These are phyloP conservation scores for Peromyscus aztecus DNA, from an alignment of 2,797 vertebrate genomes.

Conservation along the genomic window DNA sequence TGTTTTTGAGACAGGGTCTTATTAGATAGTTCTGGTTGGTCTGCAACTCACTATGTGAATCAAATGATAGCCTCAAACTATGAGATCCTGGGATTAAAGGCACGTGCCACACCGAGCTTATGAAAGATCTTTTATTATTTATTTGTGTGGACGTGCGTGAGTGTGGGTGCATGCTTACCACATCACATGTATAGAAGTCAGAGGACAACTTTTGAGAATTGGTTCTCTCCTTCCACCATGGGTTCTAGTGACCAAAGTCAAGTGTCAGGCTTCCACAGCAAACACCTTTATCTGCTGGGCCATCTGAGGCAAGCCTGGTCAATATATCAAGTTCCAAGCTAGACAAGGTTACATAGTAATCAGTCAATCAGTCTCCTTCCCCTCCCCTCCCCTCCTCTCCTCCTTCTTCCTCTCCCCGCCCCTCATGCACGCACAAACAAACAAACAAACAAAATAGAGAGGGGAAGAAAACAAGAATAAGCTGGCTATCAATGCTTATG, in stretches of 20 bases:
- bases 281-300: background rate
- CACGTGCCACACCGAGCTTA: background rate
- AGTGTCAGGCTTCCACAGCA: background rate
- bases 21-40: background rate
- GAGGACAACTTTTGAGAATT: background rate
- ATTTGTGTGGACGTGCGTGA: background rate
- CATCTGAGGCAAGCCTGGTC: background rate
- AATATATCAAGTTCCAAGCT: background rate
- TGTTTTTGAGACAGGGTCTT: background rate
- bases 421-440: background rate
- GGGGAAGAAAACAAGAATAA: background rate
- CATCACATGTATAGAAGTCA: background rate
- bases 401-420: background rate
- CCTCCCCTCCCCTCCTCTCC: background rate
- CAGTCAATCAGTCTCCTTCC: background rate
- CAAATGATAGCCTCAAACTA: background rate
- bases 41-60: background rate
- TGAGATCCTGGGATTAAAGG: background rate
- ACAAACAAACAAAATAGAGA: background rate
- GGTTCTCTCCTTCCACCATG: background rate
- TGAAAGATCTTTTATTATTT: background rate
- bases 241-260: background rate
- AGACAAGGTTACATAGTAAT: background rate
- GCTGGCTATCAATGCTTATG: background rate
- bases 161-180: background rate